phyloP scores from a whole-genome alignment of 2,888 invertebrate species.

The Lepidocyrtoides sp. region DNA sequence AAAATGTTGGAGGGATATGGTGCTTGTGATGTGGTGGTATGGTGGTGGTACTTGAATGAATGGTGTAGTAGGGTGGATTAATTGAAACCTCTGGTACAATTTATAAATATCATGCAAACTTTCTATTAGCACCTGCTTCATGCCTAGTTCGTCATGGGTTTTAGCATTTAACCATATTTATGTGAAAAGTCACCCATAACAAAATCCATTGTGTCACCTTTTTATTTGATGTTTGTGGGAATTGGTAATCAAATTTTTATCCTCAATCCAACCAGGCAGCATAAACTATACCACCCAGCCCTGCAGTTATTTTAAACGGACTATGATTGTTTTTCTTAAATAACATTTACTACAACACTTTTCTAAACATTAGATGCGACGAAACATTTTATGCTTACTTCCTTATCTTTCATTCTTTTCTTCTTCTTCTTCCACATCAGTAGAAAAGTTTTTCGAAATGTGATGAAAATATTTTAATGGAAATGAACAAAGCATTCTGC shows the following conservation, averaged over 20 bases:
- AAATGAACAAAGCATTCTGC: not conserved
- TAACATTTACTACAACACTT: not conserved
- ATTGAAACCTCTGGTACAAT: slow-evolving; percentile 57
- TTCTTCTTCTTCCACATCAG: too few species aligned
- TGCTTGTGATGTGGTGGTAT: not conserved
- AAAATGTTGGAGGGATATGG: not conserved
- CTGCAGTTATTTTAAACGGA: not conserved
- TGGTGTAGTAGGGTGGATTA: slow-evolving; percentile 18
- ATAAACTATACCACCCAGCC: not conserved
- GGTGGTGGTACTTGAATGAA: not conserved
- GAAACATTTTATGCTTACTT: slow-evolving; percentile 35
- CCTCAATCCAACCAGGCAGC: not conserved
- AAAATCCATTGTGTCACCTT: not conserved
- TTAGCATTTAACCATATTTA: slow-evolving; percentile 11
- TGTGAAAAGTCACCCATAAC: not conserved
- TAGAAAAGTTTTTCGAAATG: slow-evolving; percentile 6
- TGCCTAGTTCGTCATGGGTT: not conserved
- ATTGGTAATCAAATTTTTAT: not conserved
- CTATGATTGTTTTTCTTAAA: slow-evolving; percentile 14
- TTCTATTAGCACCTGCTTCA: slow-evolving; percentile 72
- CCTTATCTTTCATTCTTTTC: slow-evolving; percentile 55
- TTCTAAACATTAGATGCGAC: not conserved
- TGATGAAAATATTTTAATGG: slow-evolving; percentile 25
- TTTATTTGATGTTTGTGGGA: not conserved
- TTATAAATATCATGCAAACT: slow-evolving; percentile 72